Base-by-base conservation (phyloP, 2,797 vertebrate species). In the Anguilla megastoma region DNA sequence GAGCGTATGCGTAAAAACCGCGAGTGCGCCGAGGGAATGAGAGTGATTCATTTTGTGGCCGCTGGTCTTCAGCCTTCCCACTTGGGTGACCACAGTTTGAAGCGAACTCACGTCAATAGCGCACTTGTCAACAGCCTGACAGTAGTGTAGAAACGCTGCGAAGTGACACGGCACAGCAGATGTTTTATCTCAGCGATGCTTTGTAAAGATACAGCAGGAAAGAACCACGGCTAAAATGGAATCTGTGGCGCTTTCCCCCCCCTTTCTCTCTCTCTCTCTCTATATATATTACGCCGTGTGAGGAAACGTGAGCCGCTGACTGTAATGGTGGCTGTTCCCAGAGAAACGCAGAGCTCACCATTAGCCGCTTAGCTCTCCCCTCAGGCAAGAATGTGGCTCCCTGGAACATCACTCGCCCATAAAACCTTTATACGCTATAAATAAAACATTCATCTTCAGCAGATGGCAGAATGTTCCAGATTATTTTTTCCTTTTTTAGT, bases 401-500 rank as follows among this genome's bases (percentile, higher is more conserved):
- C 0, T 86, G 87, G 6, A 16, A 88, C 69, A 89, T 45, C 69
- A 89, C 90, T 91, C 90, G 86, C 56, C 86, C 58, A 54, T 87
- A 89, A 33, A 76, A 90, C 88, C 0, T 1, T 87, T 87, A 88
- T 87, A 86, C 89, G 0, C 58, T 14, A 80, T 91, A 86, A 90
- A 86, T 88, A 88, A 87, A 87, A 76, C 76, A 83, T 74, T 27
- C 86, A 91, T 86, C 87, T n/a, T 85, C 88, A 90, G 6, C 60
- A 91, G 89, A 84, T 90, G 89, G 54, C 16, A 76, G 83, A 90
- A 4, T 50, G 45, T 66, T 27, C 86, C n/a, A 33, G n/a, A 86
- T 9, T 88, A 88, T 86, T 90, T 66, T 88, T 79, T 79, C 36
- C 48, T 89, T 6, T 74, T 89, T 83, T 88, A 86, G 84, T 90